Evolutionary conservation across 2,797 vertebrate genomes (phyloP).

Genomic region (Coregonus ussuriensis): DNA sequence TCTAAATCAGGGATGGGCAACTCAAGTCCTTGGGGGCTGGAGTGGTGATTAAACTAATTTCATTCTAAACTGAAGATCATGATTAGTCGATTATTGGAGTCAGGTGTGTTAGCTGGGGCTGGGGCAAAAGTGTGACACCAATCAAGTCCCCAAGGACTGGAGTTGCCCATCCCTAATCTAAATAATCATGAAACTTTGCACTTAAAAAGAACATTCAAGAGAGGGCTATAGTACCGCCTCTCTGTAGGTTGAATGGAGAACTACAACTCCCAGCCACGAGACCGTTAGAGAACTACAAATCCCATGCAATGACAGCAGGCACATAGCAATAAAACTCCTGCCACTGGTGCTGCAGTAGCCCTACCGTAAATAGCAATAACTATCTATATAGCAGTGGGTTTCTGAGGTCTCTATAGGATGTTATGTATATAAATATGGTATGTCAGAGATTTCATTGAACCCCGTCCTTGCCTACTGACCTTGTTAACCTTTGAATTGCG

Average conservation of each 20-base stretch:
- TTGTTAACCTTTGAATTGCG: constrained; percentile 78
- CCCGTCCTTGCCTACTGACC: constrained; percentile 63
- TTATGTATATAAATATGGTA: constrained; percentile 73
- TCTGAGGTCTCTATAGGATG: constrained; percentile 67
- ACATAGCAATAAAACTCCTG: constrained; percentile 74
- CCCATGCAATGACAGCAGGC: constrained; percentile 69
- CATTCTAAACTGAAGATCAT: too few relatives aligned
- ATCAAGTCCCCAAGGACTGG: too few relatives aligned
- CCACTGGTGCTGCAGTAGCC: constrained; percentile 74
- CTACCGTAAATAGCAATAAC: constrained; percentile 79
- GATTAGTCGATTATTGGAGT: too few relatives aligned
- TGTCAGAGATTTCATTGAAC: constrained; percentile 74
- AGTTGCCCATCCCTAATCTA: background rate
- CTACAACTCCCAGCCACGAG: constrained; percentile 50
- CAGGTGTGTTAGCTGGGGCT: too few relatives aligned
- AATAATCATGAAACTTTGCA: constrained; percentile 72
- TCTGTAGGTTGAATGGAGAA: constrained; percentile 61
- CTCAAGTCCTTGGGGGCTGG: too few relatives aligned
- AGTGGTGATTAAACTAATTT: too few relatives aligned
- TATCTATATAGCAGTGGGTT: constrained; percentile 74
- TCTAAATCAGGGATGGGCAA: too few relatives aligned
- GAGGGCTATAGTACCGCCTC: constrained; percentile 48
- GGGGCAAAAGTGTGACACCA: too few relatives aligned
- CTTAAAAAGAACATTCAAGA: constrained; percentile 43
- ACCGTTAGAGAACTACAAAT: constrained; percentile 61